Percentiles rank a stretch among this genome's conserved stretches.
phyloP scores from a whole-genome alignment of 2,113 vertebrate genomes.

The Osmerus eperlanus region DNA sequence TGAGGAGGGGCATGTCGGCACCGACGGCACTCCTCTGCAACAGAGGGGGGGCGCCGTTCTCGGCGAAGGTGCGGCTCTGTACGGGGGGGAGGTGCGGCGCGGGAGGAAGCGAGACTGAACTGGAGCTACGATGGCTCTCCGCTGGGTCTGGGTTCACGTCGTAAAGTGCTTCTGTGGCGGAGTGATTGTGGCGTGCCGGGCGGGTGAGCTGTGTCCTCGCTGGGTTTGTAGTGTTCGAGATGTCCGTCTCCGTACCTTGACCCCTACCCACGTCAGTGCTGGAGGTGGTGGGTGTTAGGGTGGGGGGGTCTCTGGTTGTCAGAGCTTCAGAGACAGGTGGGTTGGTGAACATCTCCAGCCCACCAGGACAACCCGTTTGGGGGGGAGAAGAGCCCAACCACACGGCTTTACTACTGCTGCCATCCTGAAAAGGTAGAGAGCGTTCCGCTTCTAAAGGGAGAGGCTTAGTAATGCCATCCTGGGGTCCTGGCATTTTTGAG shows the following conservation, averaged over 20 bases:
- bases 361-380: conserved; percentile 29
- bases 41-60: conserved; percentile 51
- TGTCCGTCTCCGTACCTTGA: conserved; percentile 19
- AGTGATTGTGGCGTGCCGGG: conserved; percentile 27
- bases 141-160: conserved; percentile 44
- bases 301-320: conserved; percentile 25
- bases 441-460: conserved; percentile 39
- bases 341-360: conserved; percentile 23
- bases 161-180: conserved; percentile 56
- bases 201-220: conserved; percentile 24
- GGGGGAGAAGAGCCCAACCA: conserved; percentile 25
- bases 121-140: background rate
- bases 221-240: conserved; percentile 24
- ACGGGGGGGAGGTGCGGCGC: background rate
- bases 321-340: conserved; percentile 25
- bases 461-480: conserved; percentile 19
- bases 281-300: background rate
- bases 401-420: no score
- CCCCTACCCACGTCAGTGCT: conserved; percentile 36
- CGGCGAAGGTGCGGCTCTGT: conserved; percentile 12
- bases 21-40: conserved; percentile 42
- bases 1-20: conserved; percentile 73
- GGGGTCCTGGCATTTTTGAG: conserved; percentile 15
- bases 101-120: background rate
- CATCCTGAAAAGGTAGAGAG: conserved; percentile 21